Base-by-base conservation (phyloP, 2,113 vertebrate genomes). In the Neogobius melanostomus region DNA sequence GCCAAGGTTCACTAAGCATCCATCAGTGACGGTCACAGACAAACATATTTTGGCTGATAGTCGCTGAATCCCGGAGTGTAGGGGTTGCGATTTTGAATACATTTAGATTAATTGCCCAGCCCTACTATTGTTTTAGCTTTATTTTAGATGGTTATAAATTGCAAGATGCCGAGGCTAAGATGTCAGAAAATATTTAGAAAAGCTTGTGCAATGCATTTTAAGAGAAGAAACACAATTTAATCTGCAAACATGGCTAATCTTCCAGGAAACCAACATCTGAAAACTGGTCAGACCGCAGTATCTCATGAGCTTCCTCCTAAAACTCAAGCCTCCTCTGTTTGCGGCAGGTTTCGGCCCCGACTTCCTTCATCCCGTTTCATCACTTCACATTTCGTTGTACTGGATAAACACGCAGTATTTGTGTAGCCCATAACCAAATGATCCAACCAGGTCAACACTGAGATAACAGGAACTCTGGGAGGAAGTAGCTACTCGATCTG, bases 381-480 rank as follows among this genome's bases (percentile, higher is more conserved):
- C 59, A 61, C 42, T 45, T 60, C 47, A 17, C 15, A 36, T 48
- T 69, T 70, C 3, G 45, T 44, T 47, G 50, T 45, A 28, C n/a
- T 47, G 61, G 4, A 42, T 14, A 65, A 16, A 56, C 50, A 44
- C 7, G 0, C 56, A 42, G 11, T 53, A 9, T 56, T 56, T 28
- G 11, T 11, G 10, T 28, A 12, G 56, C 28, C 11, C 69, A 64
- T 56, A 72, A 56, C 43, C 28, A 72, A 64, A 65, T 64, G 16
- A 6, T 45, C 15, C 14, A 44, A 10, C 42, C 36, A 9, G 17
- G 9, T 11, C 53, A 21, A 8, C 51, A 16, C 7, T 21, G 3
- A 28, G 17, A 17, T 28, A 53, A 16, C 51, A 53, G 56, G 56
- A 59, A 59, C 36, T 61, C 7, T 0, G 15, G 7, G 59, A 61